Base-by-base conservation (phyloP, 2,888 invertebrate species). In the Scaptomyza polygonia region DNA sequence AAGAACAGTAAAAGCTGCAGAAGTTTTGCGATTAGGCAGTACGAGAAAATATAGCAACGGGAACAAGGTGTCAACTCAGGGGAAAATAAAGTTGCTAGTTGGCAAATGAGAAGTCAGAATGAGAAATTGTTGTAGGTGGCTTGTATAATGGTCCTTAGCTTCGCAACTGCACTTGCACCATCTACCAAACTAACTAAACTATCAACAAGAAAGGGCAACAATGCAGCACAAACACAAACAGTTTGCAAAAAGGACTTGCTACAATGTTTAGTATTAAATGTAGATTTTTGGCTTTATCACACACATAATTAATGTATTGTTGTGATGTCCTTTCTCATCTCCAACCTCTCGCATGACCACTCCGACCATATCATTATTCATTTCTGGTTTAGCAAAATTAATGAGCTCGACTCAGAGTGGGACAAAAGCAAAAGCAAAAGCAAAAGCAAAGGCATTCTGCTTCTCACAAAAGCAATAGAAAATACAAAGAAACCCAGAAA, bases 321-420 rank as follows among this genome's bases (percentile, higher is more conserved):
- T 45, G 39, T 6, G 2, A 9, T 6, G 16, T 29, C 8, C 2
- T 36, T 7, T 12, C 29, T 21, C 3, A 14, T 39, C 14, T 29
- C 12, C n/a, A 6, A 18, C 4, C 18, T 25, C 34, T 42, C n/a
- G 34, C 6, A 12, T 27, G 30, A 42, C 45, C 67, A 64, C 45
- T 16, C 5, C 21, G 27, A 42, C 53, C 57, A 58, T 56, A 55
- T 72, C 57, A 72, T 72, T 72, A 65, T 59, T 77, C 68, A 77
- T 72, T 72, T 77, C 55, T 77, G 61, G 49, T 27, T 72, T 45
- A 56, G 64, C 54, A 72, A 64, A 72, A 68, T 75, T 75, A 75
- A 75, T 77, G 77, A 77, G 77, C 55, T 67, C n/a, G 32, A n/a
- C 43, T 36, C 1, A 36, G 7, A 12, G 11, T n/a, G 2, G 16